These are phyloP conservation scores for Cynoglossus semilaevis DNA, from an alignment of 2,113 vertebrate species.

Conservation along the genomic window DNA sequence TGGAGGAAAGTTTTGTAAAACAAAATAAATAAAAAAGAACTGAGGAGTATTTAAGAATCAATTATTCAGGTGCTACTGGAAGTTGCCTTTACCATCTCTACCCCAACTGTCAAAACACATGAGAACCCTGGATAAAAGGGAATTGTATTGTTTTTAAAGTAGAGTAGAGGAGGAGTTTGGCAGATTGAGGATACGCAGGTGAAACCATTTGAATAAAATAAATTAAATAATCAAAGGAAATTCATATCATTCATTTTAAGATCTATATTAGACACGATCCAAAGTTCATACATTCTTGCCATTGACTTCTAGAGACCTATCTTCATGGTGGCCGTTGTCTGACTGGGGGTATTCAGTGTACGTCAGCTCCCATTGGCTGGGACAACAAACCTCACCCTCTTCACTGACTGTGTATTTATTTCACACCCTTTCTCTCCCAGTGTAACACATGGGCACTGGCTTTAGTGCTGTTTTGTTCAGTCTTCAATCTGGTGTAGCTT, in stretches of 20 bases:
- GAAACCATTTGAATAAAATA: neutral
- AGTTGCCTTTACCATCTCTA: constrained; percentile 45
- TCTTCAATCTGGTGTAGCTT: constrained; percentile 20
- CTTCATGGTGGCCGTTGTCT: constrained; percentile 37
- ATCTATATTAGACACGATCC: too few species aligned
- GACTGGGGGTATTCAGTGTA: constrained; percentile 42
- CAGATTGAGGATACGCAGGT: constrained; percentile 22
- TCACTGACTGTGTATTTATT: constrained; percentile 19
- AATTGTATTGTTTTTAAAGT: neutral
- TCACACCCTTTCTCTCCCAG: constrained; percentile 10
- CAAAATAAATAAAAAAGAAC: neutral
- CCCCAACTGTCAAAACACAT: constrained; percentile 58
- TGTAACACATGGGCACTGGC: constrained; percentile 19
- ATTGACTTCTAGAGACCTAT: constrained; percentile 53
- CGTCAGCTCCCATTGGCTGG: constrained; percentile 66
- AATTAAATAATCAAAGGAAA: too few species aligned
- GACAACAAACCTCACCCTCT: constrained; percentile 58
- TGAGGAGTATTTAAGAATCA: constrained; percentile 34
- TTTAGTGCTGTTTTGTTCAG: constrained; percentile 17
- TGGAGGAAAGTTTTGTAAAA: constrained; percentile 1
- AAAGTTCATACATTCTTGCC: constrained; percentile 13
- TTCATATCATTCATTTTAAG: too few species aligned
- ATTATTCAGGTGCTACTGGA: constrained; percentile 45
- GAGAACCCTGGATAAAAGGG: constrained; percentile 22
- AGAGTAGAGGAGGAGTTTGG: constrained; percentile 21